Evolutionary conservation across 1,140 invertebrate species (phyloP).

Genomic region (Trissolcus basalis): DNA sequence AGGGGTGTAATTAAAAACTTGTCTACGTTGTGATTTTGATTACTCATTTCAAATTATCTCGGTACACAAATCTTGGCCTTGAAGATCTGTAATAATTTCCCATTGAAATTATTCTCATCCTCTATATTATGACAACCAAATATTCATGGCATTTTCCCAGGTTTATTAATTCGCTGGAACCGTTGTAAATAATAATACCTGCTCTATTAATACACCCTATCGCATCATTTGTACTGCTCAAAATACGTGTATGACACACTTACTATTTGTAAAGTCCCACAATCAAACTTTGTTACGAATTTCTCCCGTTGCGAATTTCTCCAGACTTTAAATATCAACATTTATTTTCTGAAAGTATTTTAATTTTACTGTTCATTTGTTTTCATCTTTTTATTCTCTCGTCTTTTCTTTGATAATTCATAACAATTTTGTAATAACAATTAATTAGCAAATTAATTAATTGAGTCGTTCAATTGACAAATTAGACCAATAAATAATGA

Average conservation of each 20-base stretch:
- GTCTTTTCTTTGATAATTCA: too few relatives aligned
- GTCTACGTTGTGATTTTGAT: too few relatives aligned
- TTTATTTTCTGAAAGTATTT: not conserved
- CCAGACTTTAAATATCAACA: slow-evolving; percentile 1
- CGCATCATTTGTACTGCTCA: not conserved
- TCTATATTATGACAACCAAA: not conserved
- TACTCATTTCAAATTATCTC: too few relatives aligned
- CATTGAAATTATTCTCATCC: not conserved
- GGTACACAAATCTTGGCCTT: too few relatives aligned
- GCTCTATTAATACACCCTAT: not conserved
- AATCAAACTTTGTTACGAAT: not conserved
- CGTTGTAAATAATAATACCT: not conserved
- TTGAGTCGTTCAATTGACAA: too few relatives aligned
- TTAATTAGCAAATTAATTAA: too few relatives aligned
- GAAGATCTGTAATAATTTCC: not conserved
- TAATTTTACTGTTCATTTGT: too few relatives aligned
- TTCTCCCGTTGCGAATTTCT: not conserved
- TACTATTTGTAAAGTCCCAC: not conserved
- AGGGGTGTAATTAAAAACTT: too few relatives aligned
- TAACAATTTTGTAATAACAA: too few relatives aligned
- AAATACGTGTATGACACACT: slow-evolving; percentile 1
- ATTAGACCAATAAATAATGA: too few relatives aligned
- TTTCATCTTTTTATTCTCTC: too few relatives aligned
- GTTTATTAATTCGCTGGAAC: not conserved
- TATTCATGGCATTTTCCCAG: not conserved